Percentiles rank a stretch among this genome's conserved stretches.
Conservation (phyloP, 1,140 invertebrate species). For the Limonius californicus region DNA sequence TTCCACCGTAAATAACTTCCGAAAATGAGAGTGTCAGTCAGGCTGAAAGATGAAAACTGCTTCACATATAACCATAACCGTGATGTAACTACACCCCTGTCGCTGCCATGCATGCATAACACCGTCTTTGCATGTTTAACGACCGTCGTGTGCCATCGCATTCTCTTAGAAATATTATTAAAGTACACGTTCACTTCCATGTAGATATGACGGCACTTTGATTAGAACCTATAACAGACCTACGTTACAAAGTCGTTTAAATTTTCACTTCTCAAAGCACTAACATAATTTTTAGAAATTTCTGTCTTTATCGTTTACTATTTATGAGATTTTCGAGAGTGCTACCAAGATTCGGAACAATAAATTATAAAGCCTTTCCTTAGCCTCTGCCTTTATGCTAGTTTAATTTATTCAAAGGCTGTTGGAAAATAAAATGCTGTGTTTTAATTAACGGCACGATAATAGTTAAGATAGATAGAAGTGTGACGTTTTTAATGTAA, state of each 20-base stretch:
- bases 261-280: too few relatives aligned
- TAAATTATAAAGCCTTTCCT: too few relatives aligned
- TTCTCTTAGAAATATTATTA: slow-evolving; percentile 11
- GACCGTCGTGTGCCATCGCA: slow-evolving; percentile 10
- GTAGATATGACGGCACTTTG: background rate
- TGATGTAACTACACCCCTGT: slow-evolving; percentile 24
- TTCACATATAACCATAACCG: slow-evolving; percentile 26
- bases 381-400: too few relatives aligned
- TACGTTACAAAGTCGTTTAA: background rate
- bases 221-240: background rate
- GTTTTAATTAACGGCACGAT: too few relatives aligned
- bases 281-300: too few relatives aligned
- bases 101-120: slow-evolving; percentile 18
- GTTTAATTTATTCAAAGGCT: too few relatives aligned
- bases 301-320: too few relatives aligned
- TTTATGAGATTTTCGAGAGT: too few relatives aligned
- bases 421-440: too few relatives aligned
- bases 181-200: slow-evolving; percentile 1
- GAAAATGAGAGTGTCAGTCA: slow-evolving; percentile 29
- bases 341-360: too few relatives aligned
- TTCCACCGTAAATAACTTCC: slow-evolving; percentile 24
- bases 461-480: too few relatives aligned
- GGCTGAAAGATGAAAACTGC: slow-evolving; percentile 26
- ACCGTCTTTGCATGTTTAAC: slow-evolving; percentile 12
- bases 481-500: too few relatives aligned